Evolutionary conservation across 2,888 invertebrate species (phyloP), one percentile per base, ranked within the genome.

Genomic region (Drosophila histrio): DNA sequence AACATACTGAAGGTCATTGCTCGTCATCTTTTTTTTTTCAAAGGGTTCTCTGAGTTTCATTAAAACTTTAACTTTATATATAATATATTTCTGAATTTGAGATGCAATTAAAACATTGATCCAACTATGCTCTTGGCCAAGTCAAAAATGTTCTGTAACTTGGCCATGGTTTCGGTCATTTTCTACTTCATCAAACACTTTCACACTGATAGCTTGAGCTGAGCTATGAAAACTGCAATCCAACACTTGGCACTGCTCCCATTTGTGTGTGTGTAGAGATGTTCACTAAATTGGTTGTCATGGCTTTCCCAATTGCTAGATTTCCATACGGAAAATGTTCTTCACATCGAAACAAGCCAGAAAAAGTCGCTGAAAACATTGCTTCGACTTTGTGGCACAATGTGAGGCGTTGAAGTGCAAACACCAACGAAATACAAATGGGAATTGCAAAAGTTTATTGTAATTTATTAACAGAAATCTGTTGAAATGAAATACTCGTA

Each of bases 371-470:
- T 30, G 28, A 43, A 61, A 61, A 53, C 43, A 44, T 57, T 58
- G 50, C 74, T 61, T n/a, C 41, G 39, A 47, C 52, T 66, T 43
- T 64, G 53, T n/a, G n/a, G n/a, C n/a, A 72, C 43, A 53, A 49
- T 53, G 44, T 49, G 43, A 68, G 44, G 44, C 69, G 60, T 57
- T 72, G 62, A 79, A 85, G 83, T 79, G 79, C 65, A 52, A 79
- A 79, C 62, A 65, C 47, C 30, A 61, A 41, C 22, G 36, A 46
- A 72, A 71, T 57, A 52, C 71, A 65, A 75, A 54, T 74, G 79
- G 58, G 62, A 60, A 71, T 60, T 62, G 77, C 54, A 59, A 68
- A 62, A 75, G 68, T 82, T 79, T 79, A 72, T 60, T 76, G 63
- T 69, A 66, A 77, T 77, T 77, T 77, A 77, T 72, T 62, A 34